A percentile compares a stretch with the other conserved stretches of the same genome.
phyloP scores from a whole-genome alignment of 2,113 vertebrate species.

The Ophiodon elongatus region DNA sequence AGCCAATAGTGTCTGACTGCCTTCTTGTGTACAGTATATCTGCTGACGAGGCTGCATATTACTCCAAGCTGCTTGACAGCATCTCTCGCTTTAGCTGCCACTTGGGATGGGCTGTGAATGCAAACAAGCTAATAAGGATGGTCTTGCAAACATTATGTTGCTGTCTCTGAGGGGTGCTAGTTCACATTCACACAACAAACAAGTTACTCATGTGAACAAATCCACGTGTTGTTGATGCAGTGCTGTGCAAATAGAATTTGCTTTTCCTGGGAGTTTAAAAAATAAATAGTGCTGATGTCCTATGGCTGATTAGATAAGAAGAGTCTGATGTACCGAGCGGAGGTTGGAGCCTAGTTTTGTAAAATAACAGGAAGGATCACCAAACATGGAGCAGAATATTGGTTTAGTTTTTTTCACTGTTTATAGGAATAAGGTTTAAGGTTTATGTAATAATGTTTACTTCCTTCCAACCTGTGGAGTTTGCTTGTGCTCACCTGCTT shows the following conservation, averaged over 20 bases:
- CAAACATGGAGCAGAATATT: not conserved
- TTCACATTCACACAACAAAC: conserved; percentile 69
- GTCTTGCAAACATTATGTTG: conserved; percentile 68
- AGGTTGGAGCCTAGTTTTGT: conserved; percentile 20
- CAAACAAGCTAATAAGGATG: conserved; percentile 79
- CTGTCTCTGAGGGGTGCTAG: conserved; percentile 62
- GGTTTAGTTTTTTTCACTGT: not conserved
- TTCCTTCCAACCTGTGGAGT: not conserved
- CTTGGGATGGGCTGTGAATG: conserved; percentile 74
- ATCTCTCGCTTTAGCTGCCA: conserved; percentile 68
- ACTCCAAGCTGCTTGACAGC: conserved; percentile 65
- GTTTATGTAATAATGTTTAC: too few relatives aligned
- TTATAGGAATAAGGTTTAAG: conserved; percentile 19
- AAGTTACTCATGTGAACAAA: conserved; percentile 62
- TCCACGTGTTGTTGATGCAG: conserved; percentile 48
- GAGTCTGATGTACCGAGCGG: conserved; percentile 26
- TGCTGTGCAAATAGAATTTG: conserved; percentile 46
- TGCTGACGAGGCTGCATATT: conserved; percentile 66
- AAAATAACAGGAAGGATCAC: conserved; percentile 6
- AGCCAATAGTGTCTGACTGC: conserved; percentile 34
- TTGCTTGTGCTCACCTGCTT: not conserved
- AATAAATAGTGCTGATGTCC: conserved; percentile 19
- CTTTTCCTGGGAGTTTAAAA: conserved; percentile 17
- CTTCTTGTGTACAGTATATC: conserved; percentile 54
- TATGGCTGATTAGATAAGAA: conserved; percentile 53